Base-by-base conservation (phyloP, 1,140 invertebrate genomes). In the Parapsyche elsis region DNA sequence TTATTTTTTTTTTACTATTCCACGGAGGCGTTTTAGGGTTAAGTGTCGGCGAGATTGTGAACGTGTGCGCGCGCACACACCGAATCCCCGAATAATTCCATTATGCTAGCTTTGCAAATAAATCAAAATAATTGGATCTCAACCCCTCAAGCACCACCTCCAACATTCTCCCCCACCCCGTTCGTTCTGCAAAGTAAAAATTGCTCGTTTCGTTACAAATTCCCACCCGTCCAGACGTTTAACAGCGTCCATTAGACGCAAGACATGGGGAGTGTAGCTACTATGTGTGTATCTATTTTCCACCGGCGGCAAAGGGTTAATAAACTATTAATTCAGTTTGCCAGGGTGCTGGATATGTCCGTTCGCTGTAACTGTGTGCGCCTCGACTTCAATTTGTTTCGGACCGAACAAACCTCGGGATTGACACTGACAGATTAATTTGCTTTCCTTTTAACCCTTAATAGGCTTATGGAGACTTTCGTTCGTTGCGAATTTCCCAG, bases 51-150 rank as follows among this genome's bases (percentile, higher is more conserved):
- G 30, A 38, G 1, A 38, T 38, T 38, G 30, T 7, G 2, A 38
- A 38, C 30, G 30, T 7, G 30, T 38, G 30, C 30, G 30, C 16
- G 57, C 57, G 57, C 57, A 21, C 57, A 16, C 16, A 61, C n/a
- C 57, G 57, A 61, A 21, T 21, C 16, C 21, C 57, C 57, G 16
- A 61, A 61, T 61, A 61, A 61, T 61, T 61, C 57, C 57, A 61
- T 61, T 61, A 61, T 21, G 57, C 57, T 2, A 53, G 16, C 49
- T 1, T 53, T 19, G 57, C 14, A 21, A 21, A 61, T 61, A 61
- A 61, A 61, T 61, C 57, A 61, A 61, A 61, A 61, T 61, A 61
- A 61, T 61, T 61, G 57, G 57, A 61, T 61, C 57, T 61, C 57
- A 19, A 61, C 57, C 14, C 57, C 57, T 14, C 57, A 61, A 61